Evolutionary conservation across 2,113 vertebrate genomes (phyloP).

Genomic region (Zosterops japonicus): DNA sequence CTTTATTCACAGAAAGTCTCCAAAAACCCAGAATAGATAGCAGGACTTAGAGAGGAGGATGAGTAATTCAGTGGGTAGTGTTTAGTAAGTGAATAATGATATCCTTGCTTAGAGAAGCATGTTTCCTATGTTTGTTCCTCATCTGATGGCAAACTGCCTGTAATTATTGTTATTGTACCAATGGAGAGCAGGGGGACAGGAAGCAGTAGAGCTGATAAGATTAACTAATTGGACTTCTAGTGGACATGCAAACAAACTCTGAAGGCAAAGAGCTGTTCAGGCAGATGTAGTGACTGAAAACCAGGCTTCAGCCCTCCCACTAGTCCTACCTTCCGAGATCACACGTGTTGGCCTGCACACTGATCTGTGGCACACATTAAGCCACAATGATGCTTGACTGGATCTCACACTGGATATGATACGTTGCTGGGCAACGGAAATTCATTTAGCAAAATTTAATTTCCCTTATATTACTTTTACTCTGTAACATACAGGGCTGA

Average conservation of each 20-base stretch:
- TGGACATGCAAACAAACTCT: neutral
- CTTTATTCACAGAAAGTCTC: conserved; percentile 5
- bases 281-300: rapidly evolving
- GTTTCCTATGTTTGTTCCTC: neutral
- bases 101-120: neutral
- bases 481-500: neutral
- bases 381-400: neutral
- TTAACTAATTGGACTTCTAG: neutral
- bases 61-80: conserved; percentile 38
- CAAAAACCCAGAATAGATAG: neutral
- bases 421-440: conserved; percentile 28
- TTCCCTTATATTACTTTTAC: conserved; percentile 24
- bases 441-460: conserved; percentile 23
- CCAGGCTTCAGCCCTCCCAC: neutral
- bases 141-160: neutral
- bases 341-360: neutral
- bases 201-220: neutral
- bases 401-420: neutral
- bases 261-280: neutral
- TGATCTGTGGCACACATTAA: neutral
- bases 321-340: neutral
- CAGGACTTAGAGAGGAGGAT: neutral
- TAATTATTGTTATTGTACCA: neutral
- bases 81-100: neutral
- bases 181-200: neutral